A percentile compares a stretch with the other conserved stretches of the same genome.
These are phyloP conservation scores for Drosophila diplacantha DNA, from an alignment of 2,888 invertebrate genomes.

Conservation along the genomic window DNA sequence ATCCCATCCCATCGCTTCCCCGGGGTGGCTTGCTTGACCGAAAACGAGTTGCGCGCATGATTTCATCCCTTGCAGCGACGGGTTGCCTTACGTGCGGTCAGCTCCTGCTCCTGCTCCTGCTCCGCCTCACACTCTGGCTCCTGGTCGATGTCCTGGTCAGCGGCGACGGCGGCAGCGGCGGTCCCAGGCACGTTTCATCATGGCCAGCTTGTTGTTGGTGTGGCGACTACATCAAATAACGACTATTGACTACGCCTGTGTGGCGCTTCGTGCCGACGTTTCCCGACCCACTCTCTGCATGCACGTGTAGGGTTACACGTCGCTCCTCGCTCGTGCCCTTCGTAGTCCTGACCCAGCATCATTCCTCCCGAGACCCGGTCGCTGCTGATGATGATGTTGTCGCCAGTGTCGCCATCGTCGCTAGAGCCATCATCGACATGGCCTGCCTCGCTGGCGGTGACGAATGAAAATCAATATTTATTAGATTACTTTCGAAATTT, in stretches of 20 bases:
- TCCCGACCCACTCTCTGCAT: slow-evolving; percentile 45
- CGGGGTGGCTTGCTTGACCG: slow-evolving; percentile 35
- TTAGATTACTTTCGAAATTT: slow-evolving; percentile 75
- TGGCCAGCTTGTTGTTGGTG: slow-evolving; percentile 48
- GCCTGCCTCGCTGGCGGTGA: slow-evolving; percentile 62
- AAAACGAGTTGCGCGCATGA: slow-evolving; percentile 75
- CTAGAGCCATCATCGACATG: slow-evolving; percentile 30
- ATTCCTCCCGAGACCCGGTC: slow-evolving; percentile 29
- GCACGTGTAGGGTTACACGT: slow-evolving; percentile 68
- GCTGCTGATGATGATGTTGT: slow-evolving; percentile 53
- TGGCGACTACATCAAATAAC: slow-evolving; percentile 76
- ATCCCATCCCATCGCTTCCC: slow-evolving; percentile 5
- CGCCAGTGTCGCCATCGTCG: slow-evolving; percentile 41
- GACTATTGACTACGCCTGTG: slow-evolving; percentile 67
- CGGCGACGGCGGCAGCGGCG: slow-evolving; percentile 63
- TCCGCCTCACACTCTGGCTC: neutral
- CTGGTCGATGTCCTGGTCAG: slow-evolving; percentile 53
- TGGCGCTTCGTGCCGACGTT: slow-evolving; percentile 43
- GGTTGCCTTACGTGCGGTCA: slow-evolving; percentile 37
- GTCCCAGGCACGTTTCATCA: slow-evolving; percentile 70
- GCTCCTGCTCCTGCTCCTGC: slow-evolving; percentile 10
- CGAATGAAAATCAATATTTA: slow-evolving; percentile 77
- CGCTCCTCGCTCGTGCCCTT: slow-evolving; percentile 4
- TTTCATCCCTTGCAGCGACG: slow-evolving; percentile 73
- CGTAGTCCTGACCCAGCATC: neutral